These are phyloP conservation scores for Taphrorychus bicolor DNA, from an alignment of 2,888 invertebrate genomes.

Conservation along the genomic window DNA sequence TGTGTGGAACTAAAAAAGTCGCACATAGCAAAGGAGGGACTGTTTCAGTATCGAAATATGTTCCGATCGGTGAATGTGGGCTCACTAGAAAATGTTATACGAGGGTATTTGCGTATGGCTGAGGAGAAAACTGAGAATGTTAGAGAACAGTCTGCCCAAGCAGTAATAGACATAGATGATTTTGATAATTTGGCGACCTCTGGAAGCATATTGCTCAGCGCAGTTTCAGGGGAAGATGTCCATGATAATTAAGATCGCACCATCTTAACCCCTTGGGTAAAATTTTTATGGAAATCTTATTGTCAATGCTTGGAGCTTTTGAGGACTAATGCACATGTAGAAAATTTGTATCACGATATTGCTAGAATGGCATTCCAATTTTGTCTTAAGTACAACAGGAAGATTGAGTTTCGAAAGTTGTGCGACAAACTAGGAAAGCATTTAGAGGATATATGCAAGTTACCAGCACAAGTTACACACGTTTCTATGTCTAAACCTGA, in stretches of 20 bases:
- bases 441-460: slow-evolving; percentile 94
- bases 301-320: slow-evolving; percentile 97
- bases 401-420: slow-evolving; percentile 97
- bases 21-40: slow-evolving; percentile 97
- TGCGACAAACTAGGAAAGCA: slow-evolving; percentile 97
- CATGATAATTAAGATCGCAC: slow-evolving; percentile 98
- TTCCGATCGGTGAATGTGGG: slow-evolving; percentile 97
- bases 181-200: slow-evolving; percentile 96
- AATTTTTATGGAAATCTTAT: slow-evolving; percentile 99
- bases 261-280: slow-evolving; percentile 98
- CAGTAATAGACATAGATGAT: slow-evolving; percentile 97
- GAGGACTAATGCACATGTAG: slow-evolving; percentile 95
- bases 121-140: slow-evolving; percentile 97
- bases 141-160: slow-evolving; percentile 90
- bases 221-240: slow-evolving; percentile 97
- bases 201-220: slow-evolving; percentile 82
- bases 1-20: slow-evolving; percentile 98
- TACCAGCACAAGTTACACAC: slow-evolving; percentile 83
- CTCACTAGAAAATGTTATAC: slow-evolving; percentile 96
- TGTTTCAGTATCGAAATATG: slow-evolving; percentile 99
- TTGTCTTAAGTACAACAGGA: slow-evolving; percentile 95
- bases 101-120: slow-evolving; percentile 93
- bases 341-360: slow-evolving; percentile 97
- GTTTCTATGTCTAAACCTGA: slow-evolving; percentile 95
- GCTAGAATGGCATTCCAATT: slow-evolving; percentile 98